Evolutionary conservation across 1,140 invertebrate genomes (phyloP).

Genomic region (Drosophila ironensis): DNA sequence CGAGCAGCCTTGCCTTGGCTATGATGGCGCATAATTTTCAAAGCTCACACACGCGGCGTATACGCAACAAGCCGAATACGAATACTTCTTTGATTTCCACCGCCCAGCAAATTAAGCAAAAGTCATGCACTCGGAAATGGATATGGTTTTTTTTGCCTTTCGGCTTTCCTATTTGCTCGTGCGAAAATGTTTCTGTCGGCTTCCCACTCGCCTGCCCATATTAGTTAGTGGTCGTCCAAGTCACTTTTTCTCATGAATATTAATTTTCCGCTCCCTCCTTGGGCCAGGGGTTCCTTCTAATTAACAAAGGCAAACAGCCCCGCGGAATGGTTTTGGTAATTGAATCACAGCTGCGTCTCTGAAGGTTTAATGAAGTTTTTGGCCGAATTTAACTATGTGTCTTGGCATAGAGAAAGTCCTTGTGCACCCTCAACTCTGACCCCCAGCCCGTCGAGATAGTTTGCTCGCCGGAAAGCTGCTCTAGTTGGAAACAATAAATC

Average conservation of each 20-base stretch:
- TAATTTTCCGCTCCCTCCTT: slow-evolving; percentile 20
- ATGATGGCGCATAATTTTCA: slow-evolving; percentile 59
- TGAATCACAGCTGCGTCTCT: slow-evolving; percentile 23
- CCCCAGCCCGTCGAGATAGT: no score
- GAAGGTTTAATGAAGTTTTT: slow-evolving; percentile 17
- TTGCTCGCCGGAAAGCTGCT: no score
- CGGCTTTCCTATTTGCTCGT: slow-evolving; percentile 41
- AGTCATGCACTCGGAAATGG: slow-evolving; percentile 73
- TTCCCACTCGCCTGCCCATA: slow-evolving; percentile 44
- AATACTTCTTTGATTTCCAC: slow-evolving; percentile 69
- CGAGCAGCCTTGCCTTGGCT: slow-evolving; percentile 49
- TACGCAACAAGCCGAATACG: slow-evolving; percentile 63
- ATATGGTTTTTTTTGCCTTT: slow-evolving; percentile 23
- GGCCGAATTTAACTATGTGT: background rate
- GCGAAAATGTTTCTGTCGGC: slow-evolving; percentile 62
- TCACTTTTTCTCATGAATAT: slow-evolving; percentile 61
- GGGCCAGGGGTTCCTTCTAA: slow-evolving; percentile 35
- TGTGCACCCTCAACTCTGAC: no score
- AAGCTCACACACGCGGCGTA: slow-evolving; percentile 67
- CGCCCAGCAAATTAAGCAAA: slow-evolving; percentile 59
- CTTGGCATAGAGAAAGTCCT: no score
- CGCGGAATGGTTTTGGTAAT: slow-evolving; percentile 23
- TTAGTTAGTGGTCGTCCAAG: slow-evolving; percentile 6
- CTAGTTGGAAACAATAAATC: background rate
- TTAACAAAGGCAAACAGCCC: slow-evolving; percentile 42